Evolutionary conservation across 2,888 invertebrate species (phyloP), one percentile per base, ranked within the genome.

Genomic region (Aethes cnicana): DNA sequence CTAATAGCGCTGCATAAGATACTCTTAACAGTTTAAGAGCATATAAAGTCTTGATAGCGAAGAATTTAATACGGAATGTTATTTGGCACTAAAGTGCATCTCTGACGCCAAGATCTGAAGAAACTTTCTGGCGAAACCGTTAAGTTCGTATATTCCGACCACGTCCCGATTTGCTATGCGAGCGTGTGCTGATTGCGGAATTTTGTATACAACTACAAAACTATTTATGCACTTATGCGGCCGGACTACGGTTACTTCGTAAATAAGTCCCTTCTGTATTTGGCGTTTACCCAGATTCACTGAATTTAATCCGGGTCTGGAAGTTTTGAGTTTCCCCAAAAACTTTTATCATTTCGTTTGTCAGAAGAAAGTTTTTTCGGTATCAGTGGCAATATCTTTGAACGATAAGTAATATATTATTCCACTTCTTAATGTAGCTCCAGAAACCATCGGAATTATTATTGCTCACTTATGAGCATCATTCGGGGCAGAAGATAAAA

Each of bases 1-100:
- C 59, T 54, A 57, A 49, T 56, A 18, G 17, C 12, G 41, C 53
- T 17, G 41, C 53, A 59, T 62, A 55, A 54, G 61, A 59, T 68
- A 63, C 67, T 65, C 67, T 71, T 69, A 53, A 72, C 69, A 66
- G 63, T 64, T 55, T 39, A 28, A 42, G 14, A 20, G 47, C 37
- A 23, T 50, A 18, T 54, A 33, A 49, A 54, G 52, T 23, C 21
- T 37, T 43, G 26, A 43, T 17, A 33, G 30, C 16, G 25, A 53
- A 55, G 59, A 61, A 65, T 66, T 59, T 62, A 62, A 64, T 64
- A 66, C 59, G 55, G 59, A 59, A 59, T 60, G 61, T 56, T 53
- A 66, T 56, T 81, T 82, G 81, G 81, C 81, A 81, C 61, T 62
- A 56, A 64, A 72, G 66, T 74, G 75, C 74, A 76, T 73, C 64